Evolutionary conservation across 2,797 vertebrate species (phyloP).

Genomic region (Mormyrus hasselquistii): DNA sequence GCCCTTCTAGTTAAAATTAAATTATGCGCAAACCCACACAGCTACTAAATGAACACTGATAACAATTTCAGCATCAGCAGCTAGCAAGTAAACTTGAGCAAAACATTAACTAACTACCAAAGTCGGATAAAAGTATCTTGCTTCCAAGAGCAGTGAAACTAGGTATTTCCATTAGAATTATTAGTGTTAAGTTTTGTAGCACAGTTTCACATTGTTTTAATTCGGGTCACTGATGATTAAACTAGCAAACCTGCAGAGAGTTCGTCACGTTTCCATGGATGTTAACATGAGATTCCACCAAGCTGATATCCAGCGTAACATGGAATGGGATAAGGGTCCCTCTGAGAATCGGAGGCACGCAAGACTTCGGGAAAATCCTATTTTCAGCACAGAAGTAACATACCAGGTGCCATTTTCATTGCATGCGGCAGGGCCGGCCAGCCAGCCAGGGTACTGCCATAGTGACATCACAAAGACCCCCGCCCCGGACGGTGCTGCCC

Average conservation of each 20-base stretch:
- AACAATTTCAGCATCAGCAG: not conserved
- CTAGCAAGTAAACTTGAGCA: not conserved
- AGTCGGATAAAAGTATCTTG: not conserved
- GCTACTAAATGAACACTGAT: not conserved
- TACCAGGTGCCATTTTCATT: not conserved
- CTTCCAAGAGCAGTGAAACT: constrained; percentile 6
- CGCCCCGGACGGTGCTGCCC: not conserved
- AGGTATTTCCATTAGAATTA: not conserved
- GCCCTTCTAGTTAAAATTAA: constrained; percentile 10
- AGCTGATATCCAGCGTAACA: not conserved
- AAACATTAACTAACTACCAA: not conserved
- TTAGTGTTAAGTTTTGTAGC: not conserved
- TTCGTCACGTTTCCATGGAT: not conserved
- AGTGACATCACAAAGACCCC: constrained; percentile 10
- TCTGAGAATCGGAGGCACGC: not conserved
- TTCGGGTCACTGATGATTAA: constrained; percentile 7
- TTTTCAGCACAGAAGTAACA: not conserved
- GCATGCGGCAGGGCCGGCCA: not conserved
- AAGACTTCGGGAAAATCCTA: not conserved
- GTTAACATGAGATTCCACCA: not conserved
- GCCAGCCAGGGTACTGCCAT: not conserved
- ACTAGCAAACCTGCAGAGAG: not conserved
- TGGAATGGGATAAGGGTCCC: not conserved
- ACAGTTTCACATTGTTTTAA: constrained; percentile 9
- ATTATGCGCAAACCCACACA: not conserved